Evolutionary conservation across 2,113 vertebrate species (phyloP), one percentile per base, ranked within the genome.

Genomic region (Oncorhynchus nerka): DNA sequence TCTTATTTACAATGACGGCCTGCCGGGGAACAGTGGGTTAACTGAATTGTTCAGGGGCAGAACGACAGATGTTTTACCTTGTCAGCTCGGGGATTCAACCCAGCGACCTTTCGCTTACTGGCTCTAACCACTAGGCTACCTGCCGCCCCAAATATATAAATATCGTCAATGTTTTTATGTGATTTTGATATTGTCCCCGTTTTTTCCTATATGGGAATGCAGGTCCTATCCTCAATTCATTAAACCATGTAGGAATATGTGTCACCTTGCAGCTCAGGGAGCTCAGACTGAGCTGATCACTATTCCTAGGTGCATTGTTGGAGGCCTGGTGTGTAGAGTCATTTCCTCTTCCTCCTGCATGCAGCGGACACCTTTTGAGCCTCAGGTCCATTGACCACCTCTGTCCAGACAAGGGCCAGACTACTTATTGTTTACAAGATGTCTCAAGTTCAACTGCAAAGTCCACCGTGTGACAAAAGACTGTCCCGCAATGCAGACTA

Each of bases 401-500:
- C 86, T 75, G 75, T 84, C 90, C 87, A 94, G 92, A 94, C 92
- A 91, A 81, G 76, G 90, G 81, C 91, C 92, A 94, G 93, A 94
- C 93, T 85, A 87, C 89, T 90, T 82, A 82, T 75, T 85, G 80
- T 94, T 94, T 93, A 94, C 92, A 91, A 94, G 92, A 90, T 93
- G 92, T 93, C 92, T 94, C 92, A 94, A 94, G 92, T 94, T 94
- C 93, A 94, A 92, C 92, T 91, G 90, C 92, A 93, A 91, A 89
- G 90, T 92, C 91, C 86, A 83, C 87, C 77, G 64, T 39, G 68
- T 78, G 81, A 86, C 88, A 88, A 88, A 89, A 81, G 84, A 73
- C 81, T 76, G 73, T 81, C 84, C 84, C 83, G 74, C 84, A 72
- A 78, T 83, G 70, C 85, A 88, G 89, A 90, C 90, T 85, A 85